Evolutionary conservation across 2,113 vertebrate species (phyloP).

Genomic region (Stegostoma tigrinum): DNA sequence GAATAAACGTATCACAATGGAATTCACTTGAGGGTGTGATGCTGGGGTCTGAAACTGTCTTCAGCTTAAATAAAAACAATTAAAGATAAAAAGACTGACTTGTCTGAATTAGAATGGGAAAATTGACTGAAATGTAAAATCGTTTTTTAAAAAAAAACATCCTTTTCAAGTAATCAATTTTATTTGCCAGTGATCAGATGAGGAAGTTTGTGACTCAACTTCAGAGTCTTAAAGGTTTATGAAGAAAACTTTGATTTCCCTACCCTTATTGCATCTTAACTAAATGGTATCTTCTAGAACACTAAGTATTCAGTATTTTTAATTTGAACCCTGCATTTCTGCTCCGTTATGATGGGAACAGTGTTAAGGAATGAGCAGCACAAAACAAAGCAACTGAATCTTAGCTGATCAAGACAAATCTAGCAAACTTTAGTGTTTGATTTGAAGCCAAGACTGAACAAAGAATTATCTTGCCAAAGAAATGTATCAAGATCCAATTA

Average conservation of each 20-base stretch:
- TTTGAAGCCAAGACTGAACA: background rate
- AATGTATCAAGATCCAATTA: background rate
- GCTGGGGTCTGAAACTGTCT: no score
- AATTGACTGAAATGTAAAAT: no score
- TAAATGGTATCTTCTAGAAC: background rate
- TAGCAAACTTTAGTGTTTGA: background rate
- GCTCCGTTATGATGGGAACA: background rate
- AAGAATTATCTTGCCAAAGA: background rate
- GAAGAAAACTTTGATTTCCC: background rate
- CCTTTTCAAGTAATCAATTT: background rate
- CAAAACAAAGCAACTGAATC: background rate
- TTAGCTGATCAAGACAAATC: background rate
- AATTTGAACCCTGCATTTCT: background rate
- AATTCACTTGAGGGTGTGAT: no score
- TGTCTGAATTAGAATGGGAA: no score
- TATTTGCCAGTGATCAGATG: background rate
- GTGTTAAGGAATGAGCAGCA: background rate
- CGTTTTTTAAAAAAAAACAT: background rate
- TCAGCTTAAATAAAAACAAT: no score
- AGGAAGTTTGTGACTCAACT: background rate
- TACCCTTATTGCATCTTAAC: background rate
- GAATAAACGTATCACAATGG: no score
- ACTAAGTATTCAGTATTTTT: background rate
- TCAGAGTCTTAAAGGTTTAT: background rate
- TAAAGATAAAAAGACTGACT: no score